phyloP scores from a whole-genome alignment of 2,797 vertebrate genomes.

The Peromyscus melanophrys region DNA sequence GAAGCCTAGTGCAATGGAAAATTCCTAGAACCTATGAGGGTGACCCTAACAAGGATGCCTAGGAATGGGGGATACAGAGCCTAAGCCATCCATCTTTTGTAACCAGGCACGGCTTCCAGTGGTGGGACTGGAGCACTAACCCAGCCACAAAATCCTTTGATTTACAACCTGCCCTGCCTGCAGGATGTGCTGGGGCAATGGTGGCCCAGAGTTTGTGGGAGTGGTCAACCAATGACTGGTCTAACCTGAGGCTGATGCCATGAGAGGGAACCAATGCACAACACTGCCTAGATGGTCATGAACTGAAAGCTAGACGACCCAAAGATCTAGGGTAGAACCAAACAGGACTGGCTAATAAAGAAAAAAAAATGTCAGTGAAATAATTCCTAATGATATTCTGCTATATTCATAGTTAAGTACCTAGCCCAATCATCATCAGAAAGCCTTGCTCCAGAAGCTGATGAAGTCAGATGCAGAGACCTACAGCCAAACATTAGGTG shows the following conservation, averaged over 20 bases:
- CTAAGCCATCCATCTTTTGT: neutral
- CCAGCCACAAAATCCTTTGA: neutral
- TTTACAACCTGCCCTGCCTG: neutral
- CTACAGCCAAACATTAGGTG: neutral
- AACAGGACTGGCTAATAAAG: neutral
- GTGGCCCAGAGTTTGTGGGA: neutral
- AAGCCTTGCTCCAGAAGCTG: neutral
- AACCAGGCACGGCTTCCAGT: neutral
- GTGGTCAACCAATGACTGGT: neutral
- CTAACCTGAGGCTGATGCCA: neutral
- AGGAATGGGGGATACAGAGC: neutral
- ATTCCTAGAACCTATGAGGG: neutral
- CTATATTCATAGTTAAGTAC: neutral
- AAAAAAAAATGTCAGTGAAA: neutral
- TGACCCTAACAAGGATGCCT: neutral
- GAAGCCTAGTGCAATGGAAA: neutral
- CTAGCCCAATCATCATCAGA: neutral
- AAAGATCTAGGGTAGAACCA: neutral
- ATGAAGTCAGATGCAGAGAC: neutral
- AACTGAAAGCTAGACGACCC: neutral
- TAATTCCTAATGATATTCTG: neutral
- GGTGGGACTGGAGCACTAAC: neutral
- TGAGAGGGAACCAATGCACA: neutral
- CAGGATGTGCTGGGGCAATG: neutral
- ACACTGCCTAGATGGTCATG: neutral